These are phyloP conservation scores for Leptinotarsa defecta DNA, from an alignment of 1,140 invertebrate species.

Conservation along the genomic window DNA sequence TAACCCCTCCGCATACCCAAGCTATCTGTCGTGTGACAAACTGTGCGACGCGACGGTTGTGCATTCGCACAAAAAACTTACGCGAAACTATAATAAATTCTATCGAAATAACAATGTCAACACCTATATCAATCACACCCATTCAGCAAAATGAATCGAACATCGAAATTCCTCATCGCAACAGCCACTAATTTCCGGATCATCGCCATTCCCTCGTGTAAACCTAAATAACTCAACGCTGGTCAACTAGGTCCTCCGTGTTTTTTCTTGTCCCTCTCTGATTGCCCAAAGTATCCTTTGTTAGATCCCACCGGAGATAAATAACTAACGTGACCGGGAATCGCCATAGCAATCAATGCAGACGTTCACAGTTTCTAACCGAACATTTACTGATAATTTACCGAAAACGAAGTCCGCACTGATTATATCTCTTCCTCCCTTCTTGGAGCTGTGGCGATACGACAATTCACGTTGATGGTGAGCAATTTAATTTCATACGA, in stretches of 20 bases:
- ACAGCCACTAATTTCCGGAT: not conserved
- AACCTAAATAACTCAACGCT: slow-evolving; percentile 3
- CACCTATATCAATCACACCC: too few species aligned
- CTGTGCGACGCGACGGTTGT: too few species aligned
- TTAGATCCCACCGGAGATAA: slow-evolving; percentile 21
- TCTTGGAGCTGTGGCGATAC: slow-evolving; percentile 1
- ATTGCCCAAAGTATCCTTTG: slow-evolving; percentile 22
- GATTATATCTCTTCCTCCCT: not conserved
- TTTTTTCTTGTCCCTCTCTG: slow-evolving; percentile 16
- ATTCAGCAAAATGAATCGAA: too few species aligned
- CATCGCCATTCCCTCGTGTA: not conserved
- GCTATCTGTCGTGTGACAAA: too few species aligned
- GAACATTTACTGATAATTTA: slow-evolving; percentile 18
- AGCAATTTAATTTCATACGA: too few species aligned
- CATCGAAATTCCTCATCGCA: too few species aligned
- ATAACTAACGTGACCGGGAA: slow-evolving; percentile 26
- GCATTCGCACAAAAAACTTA: too few species aligned
- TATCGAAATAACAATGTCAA: too few species aligned
- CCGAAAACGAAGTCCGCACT: slow-evolving; percentile 13
- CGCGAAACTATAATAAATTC: too few species aligned
- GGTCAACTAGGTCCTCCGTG: not conserved
- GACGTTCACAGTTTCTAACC: slow-evolving; percentile 12
- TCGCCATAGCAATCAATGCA: slow-evolving; percentile 21
- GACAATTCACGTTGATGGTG: not conserved
- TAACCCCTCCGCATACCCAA: too few species aligned